Percentiles rank a stretch among this genome's conserved stretches.
Evolutionary conservation across 30 jellyfish, hydroid and myxozoan genomes (phyloP).

Genomic region (Phacellophora camtschatica): DNA sequence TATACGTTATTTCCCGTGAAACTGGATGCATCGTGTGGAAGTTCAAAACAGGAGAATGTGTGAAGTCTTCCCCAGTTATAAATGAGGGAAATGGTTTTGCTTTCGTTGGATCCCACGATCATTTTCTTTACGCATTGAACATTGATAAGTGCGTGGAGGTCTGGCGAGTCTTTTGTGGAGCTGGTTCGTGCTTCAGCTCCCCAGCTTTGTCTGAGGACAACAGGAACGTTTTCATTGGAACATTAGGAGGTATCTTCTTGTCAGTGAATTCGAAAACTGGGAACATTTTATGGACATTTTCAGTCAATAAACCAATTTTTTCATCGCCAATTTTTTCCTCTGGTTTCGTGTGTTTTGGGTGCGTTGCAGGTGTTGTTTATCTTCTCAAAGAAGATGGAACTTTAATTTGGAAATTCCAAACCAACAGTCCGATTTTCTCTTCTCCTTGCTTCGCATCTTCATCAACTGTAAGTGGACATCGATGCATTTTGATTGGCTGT

Average conservation of each 20-base stretch:
- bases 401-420: constrained; percentile 54
- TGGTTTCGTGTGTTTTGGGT: constrained; percentile 27
- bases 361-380: constrained; percentile 63
- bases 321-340: constrained; percentile 64
- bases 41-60: constrained; percentile 65
- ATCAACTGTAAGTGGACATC: neutral
- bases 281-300: constrained; percentile 35
- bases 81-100: constrained; percentile 41
- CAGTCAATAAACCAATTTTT: constrained; percentile 63
- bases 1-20: constrained; percentile 51
- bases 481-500: constrained; percentile 49
- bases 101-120: constrained; percentile 78
- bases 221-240: constrained; percentile 21
- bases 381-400: constrained; percentile 11
- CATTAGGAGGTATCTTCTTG: constrained; percentile 48
- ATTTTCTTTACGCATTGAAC: constrained; percentile 57
- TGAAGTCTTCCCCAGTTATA: constrained; percentile 67
- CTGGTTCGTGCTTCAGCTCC: constrained; percentile 72
- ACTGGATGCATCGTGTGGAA: constrained; percentile 65
- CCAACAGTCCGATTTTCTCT: constrained; percentile 78
- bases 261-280: constrained; percentile 39
- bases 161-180: constrained; percentile 49
- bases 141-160: neutral
- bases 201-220: constrained; percentile 53
- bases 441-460: constrained; percentile 50